Conservation (phyloP, 2,797 vertebrate genomes). For the Gymnoscopelus microlampas region DNA sequence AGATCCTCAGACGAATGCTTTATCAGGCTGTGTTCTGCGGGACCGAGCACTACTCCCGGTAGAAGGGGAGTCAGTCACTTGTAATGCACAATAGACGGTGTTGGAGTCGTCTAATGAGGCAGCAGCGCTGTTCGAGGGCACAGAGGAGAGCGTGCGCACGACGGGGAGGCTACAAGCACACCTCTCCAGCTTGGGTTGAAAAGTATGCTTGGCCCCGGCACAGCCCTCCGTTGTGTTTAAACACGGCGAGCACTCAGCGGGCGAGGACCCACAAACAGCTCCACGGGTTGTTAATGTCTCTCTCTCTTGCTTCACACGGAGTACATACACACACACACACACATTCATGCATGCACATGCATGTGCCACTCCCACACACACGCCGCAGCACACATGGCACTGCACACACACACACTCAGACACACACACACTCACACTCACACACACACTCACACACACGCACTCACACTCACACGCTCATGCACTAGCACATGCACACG, state of each 20-base stretch:
- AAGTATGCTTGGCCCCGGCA: neutral
- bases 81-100: neutral
- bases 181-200: too few relatives aligned
- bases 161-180: conserved; percentile 16
- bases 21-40: conserved; percentile 8
- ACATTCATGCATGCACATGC: neutral
- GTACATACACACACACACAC: neutral
- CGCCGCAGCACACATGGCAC: neutral
- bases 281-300: conserved; percentile 39
- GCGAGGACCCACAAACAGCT: conserved; percentile 38
- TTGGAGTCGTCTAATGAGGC: conserved; percentile 30
- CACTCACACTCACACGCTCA: neutral
- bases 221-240: conserved; percentile 8
- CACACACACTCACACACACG: conserved; percentile 6
- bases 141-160: neutral
- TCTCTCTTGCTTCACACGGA: conserved; percentile 11
- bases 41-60: conserved; percentile 2
- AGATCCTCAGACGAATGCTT: conserved; percentile 10
- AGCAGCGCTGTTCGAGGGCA: neutral
- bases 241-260: neutral
- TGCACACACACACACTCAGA: neutral
- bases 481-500: conserved; percentile 3
- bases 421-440: conserved; percentile 6
- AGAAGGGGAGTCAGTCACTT: neutral
- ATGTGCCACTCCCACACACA: conserved; percentile 3